Evolutionary conservation across 2,888 invertebrate genomes (phyloP).

Genomic region (Pheosia tremula): DNA sequence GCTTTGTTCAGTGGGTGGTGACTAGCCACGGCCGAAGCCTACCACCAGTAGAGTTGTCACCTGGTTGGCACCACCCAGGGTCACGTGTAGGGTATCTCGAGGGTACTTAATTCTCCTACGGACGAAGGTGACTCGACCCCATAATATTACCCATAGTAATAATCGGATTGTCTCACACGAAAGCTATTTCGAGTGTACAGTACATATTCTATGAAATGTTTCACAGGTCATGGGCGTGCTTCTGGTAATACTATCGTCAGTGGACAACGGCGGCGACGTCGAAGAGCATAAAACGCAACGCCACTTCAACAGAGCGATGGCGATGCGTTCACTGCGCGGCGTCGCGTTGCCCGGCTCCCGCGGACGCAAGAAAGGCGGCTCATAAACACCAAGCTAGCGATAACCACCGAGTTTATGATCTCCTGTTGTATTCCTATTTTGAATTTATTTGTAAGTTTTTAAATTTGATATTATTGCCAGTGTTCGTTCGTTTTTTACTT

Average conservation of each 20-base stretch:
- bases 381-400: conserved; percentile 46
- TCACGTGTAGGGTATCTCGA: too few relatives aligned
- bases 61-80: too few relatives aligned
- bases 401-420: conserved; percentile 42
- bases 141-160: too few relatives aligned
- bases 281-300: conserved; percentile 89
- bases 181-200: too few relatives aligned
- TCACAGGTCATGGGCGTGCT: conserved; percentile 91
- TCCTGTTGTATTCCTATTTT: conserved; percentile 41
- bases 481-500: conserved; percentile 14
- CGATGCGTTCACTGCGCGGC: conserved; percentile 91
- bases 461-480: conserved; percentile 17
- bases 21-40: too few relatives aligned
- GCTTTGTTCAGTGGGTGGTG: too few relatives aligned
- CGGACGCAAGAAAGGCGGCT: conserved; percentile 74
- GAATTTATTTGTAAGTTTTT: conserved; percentile 26
- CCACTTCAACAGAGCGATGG: conserved; percentile 95
- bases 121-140: too few relatives aligned
- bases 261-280: conserved; percentile 82
- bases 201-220: background rate
- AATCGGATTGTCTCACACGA: too few relatives aligned
- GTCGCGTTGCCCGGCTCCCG: conserved; percentile 70
- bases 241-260: conserved; percentile 91
- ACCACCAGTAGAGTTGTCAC: too few relatives aligned
- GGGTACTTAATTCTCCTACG: too few relatives aligned